Evolutionary conservation across 1,140 invertebrate species (phyloP).

Genomic region (Coenobita brevimanus): DNA sequence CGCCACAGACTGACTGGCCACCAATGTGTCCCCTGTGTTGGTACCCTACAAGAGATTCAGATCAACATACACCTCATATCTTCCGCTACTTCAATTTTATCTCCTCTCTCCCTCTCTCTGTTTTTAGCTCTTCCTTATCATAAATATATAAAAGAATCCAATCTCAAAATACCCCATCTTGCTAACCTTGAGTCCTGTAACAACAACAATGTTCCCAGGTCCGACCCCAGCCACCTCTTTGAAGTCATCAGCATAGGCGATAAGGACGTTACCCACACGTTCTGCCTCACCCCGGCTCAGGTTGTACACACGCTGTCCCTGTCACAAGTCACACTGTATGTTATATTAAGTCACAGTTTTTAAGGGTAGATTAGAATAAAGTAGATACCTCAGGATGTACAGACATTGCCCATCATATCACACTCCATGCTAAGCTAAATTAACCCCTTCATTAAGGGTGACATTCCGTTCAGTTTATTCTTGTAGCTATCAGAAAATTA

Average conservation of each 20-base stretch:
- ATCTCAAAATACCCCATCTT: conserved; percentile 44
- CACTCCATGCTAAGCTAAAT: no score
- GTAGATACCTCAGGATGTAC: no score
- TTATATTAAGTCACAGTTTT: no score
- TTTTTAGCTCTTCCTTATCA: conserved; percentile 71
- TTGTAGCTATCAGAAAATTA: no score
- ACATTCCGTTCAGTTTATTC: no score
- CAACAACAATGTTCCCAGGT: conserved; percentile 92
- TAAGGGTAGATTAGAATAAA: no score
- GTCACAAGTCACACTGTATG: no score
- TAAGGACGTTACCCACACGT: conserved; percentile 80
- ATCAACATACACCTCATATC: conserved; percentile 80
- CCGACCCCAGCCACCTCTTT: conserved; percentile 80
- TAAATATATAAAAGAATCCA: conserved; percentile 10
- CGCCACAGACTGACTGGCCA: conserved; percentile 77
- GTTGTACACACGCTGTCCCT: conserved; percentile 83
- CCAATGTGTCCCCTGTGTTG: conserved; percentile 90
- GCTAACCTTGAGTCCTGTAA: conserved; percentile 86
- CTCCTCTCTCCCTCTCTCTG: conserved; percentile 76
- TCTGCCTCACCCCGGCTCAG: conserved; percentile 80
- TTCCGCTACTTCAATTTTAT: conserved; percentile 92
- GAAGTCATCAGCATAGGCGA: conserved; percentile 90
- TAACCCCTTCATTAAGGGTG: no score
- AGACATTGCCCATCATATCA: no score
- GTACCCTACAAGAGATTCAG: conserved; percentile 74